phyloP scores from a whole-genome alignment of 2,113 vertebrate species.

The Motacilla tschutschensis region DNA sequence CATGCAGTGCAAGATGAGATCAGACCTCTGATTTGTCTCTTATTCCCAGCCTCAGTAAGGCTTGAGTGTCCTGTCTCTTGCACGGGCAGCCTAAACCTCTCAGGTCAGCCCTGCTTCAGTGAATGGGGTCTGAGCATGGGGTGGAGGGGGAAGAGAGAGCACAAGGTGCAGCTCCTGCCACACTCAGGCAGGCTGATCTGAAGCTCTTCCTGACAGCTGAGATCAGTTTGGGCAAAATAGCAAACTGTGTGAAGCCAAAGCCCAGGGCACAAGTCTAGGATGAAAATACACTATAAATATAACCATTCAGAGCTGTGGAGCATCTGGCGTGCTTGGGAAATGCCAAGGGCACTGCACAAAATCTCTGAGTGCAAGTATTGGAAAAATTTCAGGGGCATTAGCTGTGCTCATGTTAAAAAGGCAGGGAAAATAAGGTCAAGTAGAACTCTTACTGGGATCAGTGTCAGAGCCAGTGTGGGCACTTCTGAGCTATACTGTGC shows the following conservation, averaged over 20 bases:
- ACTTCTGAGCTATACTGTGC: neutral
- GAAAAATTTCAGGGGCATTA: slow-evolving; percentile 30
- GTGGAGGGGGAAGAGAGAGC: neutral
- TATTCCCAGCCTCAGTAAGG: neutral
- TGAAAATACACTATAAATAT: slow-evolving; percentile 3
- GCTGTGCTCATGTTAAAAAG: neutral
- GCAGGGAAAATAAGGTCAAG: slow-evolving; percentile 28
- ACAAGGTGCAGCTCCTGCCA: neutral
- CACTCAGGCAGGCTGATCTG: neutral
- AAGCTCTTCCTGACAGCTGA: neutral
- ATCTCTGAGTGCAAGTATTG: slow-evolving; percentile 7
- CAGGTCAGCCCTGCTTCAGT: neutral
- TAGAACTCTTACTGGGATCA: neutral
- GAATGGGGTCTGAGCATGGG: neutral
- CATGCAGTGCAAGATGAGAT: fast-evolving
- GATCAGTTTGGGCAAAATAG: neutral
- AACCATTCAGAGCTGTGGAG: neutral
- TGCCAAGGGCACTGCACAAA: neutral
- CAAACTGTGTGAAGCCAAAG: neutral
- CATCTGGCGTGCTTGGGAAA: slow-evolving; percentile 2
- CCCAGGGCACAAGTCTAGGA: neutral
- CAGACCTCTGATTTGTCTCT: neutral
- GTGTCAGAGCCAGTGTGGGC: neutral
- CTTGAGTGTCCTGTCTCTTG: neutral
- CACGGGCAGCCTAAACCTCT: neutral